Conservation (phyloP, 2,888 invertebrate species). For the Thalpophila matura region DNA sequence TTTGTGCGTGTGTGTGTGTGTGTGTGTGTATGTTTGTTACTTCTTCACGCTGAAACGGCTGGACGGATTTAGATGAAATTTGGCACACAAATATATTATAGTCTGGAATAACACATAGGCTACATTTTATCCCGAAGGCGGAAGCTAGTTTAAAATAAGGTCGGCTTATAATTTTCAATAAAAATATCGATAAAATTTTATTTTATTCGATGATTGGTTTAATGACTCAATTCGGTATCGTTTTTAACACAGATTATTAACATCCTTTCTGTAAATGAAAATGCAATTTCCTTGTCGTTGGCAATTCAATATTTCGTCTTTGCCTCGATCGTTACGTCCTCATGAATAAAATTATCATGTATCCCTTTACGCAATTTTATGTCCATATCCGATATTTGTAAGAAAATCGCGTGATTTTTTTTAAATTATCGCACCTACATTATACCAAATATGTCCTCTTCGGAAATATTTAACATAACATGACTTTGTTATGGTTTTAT, state of each 20-base stretch:
- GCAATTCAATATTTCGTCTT: conserved; percentile 3
- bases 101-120: too few species aligned
- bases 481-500: conserved; percentile 4
- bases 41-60: too few species aligned
- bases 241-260: conserved; percentile 14
- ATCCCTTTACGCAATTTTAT: conserved; percentile 19
- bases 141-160: conserved; percentile 14
- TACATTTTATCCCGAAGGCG: too few species aligned
- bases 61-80: too few species aligned
- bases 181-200: conserved; percentile 16
- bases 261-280: conserved; percentile 25
- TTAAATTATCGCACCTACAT: background rate
- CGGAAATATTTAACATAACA: background rate
- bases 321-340: background rate
- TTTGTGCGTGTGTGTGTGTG: too few species aligned
- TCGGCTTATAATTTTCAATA: conserved; percentile 23
- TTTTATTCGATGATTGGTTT: conserved; percentile 25
- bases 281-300: conserved; percentile 23
- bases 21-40: too few species aligned
- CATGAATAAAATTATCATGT: conserved; percentile 36
- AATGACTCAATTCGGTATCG: conserved; percentile 25
- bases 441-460: conserved; percentile 14
- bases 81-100: too few species aligned
- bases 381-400: background rate
- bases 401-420: background rate